phyloP scores from a whole-genome alignment of 2,888 invertebrate genomes.

The Chironomus tentans region DNA sequence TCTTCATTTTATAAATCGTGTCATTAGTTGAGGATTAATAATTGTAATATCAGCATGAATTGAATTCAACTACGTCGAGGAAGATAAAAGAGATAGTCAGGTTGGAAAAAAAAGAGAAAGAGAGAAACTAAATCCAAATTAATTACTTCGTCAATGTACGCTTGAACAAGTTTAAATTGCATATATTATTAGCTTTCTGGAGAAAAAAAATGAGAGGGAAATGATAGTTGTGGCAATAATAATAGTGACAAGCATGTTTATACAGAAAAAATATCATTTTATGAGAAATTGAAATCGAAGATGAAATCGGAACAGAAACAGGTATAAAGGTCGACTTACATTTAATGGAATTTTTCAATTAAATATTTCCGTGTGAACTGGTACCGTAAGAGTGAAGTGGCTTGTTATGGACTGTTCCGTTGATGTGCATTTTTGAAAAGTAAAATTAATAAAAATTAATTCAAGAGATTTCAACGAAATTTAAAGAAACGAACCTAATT shows the following conservation, averaged over 20 bases:
- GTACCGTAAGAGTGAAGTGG: no score
- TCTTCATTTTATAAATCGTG: conserved; percentile 20
- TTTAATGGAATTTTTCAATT: no score
- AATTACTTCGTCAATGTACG: conserved; percentile 12
- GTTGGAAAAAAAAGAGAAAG: not conserved
- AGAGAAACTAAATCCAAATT: conserved; percentile 23
- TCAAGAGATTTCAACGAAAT: no score
- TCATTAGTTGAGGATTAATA: conserved; percentile 26
- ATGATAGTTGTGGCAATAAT: not conserved
- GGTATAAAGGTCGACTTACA: not conserved
- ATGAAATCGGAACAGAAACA: not conserved
- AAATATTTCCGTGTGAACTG: no score
- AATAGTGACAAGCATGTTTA: no score
- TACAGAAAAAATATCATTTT: not conserved
- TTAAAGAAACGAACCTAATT: no score
- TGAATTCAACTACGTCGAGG: not conserved
- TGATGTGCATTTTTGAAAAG: no score
- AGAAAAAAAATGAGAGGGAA: not conserved
- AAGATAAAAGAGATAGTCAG: not conserved
- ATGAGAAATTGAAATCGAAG: not conserved
- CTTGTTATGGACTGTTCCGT: no score
- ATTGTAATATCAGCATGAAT: conserved; percentile 5
- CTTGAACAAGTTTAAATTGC: conserved; percentile 26
- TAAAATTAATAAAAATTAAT: no score
- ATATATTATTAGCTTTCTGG: not conserved